Conservation (phyloP, 2,888 invertebrate species). For the Nephrotoma guestfalica region DNA sequence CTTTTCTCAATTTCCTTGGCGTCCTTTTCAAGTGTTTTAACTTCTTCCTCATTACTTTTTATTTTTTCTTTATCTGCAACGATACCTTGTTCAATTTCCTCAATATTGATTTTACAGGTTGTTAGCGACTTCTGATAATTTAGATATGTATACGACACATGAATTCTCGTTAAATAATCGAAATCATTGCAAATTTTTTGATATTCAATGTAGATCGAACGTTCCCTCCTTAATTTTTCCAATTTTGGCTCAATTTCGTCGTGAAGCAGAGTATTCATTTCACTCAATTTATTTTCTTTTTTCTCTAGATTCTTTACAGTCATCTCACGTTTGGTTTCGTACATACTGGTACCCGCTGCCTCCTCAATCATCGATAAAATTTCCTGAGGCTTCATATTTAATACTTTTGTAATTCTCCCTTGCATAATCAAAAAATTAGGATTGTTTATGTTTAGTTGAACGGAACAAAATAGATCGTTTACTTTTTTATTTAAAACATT, state of each 20-base stretch:
- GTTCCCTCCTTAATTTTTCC: constrained; percentile 69
- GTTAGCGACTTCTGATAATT: constrained; percentile 29
- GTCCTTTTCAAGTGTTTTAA: constrained; percentile 38
- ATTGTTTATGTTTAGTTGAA: constrained; percentile 97
- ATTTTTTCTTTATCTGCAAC: constrained; percentile 43
- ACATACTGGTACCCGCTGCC: constrained; percentile 94
- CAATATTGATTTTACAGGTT: constrained; percentile 10
- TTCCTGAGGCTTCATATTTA: constrained; percentile 97
- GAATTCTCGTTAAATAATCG: constrained; percentile 60
- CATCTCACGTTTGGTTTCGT: constrained; percentile 81
- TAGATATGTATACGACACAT: constrained; percentile 33
- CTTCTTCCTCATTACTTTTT: constrained; percentile 37
- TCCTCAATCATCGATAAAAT: constrained; percentile 97
- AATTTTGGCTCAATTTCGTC: constrained; percentile 89
- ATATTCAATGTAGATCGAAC: constrained; percentile 72
- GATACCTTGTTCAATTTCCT: constrained; percentile 38
- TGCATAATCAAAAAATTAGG: constrained; percentile 99
- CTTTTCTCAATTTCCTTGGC: constrained; percentile 46
- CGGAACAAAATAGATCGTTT: constrained; percentile 88
- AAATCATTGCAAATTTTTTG: constrained; percentile 74
- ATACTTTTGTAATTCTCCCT: constrained; percentile 94
- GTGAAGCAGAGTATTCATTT: constrained; percentile 63
- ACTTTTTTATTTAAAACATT: constrained; percentile 82
- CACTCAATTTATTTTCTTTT: constrained; percentile 79
- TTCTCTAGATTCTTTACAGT: constrained; percentile 79